phyloP scores from a whole-genome alignment of 2,888 invertebrate genomes.

The Tenodera sinensis region DNA sequence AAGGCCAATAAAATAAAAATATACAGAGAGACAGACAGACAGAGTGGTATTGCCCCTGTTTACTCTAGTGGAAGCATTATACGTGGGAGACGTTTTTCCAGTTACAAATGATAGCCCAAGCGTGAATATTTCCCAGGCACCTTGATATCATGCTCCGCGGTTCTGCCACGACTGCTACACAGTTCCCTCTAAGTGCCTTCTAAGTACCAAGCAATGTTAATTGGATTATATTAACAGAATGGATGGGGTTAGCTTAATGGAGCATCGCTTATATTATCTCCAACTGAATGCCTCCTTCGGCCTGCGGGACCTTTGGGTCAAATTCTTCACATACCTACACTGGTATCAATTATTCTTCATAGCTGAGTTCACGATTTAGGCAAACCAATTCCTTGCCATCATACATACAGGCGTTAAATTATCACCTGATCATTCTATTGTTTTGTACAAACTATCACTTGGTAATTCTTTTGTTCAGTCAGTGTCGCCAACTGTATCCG shows the following conservation, averaged over 20 bases:
- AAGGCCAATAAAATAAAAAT: background rate
- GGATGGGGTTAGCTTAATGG: background rate
- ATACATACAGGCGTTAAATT: too few relatives aligned
- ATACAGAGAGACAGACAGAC: background rate
- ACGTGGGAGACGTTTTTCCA: background rate
- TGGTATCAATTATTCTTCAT: too few relatives aligned
- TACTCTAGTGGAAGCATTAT: background rate
- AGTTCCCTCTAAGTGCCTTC: background rate
- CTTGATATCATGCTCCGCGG: background rate
- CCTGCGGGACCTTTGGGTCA: too few relatives aligned
- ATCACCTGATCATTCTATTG: too few relatives aligned
- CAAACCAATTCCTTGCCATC: too few relatives aligned
- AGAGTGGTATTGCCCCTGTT: background rate
- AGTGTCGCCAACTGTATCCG: too few relatives aligned
- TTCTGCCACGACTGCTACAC: background rate
- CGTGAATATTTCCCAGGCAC: background rate
- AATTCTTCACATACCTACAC: too few relatives aligned
- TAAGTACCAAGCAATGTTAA: background rate
- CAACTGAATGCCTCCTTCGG: background rate
- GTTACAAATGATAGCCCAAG: background rate
- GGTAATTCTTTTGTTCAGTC: too few relatives aligned
- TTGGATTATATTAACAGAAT: background rate
- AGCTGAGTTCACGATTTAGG: too few relatives aligned
- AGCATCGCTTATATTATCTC: background rate
- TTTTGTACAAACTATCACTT: too few relatives aligned